Evolutionary conservation across 2,888 invertebrate species (phyloP).

Genomic region (Amblyteles armatorius): DNA sequence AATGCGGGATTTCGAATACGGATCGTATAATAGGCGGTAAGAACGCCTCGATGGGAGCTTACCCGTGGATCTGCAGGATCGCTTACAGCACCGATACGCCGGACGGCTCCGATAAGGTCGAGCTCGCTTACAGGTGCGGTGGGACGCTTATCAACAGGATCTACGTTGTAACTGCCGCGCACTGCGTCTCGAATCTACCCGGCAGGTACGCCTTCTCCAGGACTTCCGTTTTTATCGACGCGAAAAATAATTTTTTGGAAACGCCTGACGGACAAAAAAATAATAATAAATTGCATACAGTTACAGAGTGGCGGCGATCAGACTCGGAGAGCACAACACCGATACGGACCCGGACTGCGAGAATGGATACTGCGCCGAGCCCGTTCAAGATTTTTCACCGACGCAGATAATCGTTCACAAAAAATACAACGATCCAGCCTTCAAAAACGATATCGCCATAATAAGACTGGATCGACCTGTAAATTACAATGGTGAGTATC

Average conservation of each 20-base stretch:
- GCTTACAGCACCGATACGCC: constrained; percentile 83
- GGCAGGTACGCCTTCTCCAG: constrained; percentile 59
- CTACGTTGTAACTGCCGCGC: constrained; percentile 84
- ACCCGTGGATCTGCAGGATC: constrained; percentile 88
- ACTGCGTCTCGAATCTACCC: constrained; percentile 81
- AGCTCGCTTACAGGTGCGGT: constrained; percentile 81
- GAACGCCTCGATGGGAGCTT: constrained; percentile 87
- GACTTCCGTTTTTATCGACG: constrained; percentile 11
- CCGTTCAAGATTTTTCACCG: constrained; percentile 78
- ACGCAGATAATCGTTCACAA: constrained; percentile 78
- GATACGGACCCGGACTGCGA: constrained; percentile 78
- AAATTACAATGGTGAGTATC: constrained; percentile 77
- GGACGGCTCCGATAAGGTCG: constrained; percentile 19
- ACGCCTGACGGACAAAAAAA: not conserved
- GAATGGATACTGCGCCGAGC: constrained; percentile 77
- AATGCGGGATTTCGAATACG: constrained; percentile 86
- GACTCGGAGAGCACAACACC: constrained; percentile 82
- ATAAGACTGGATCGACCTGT: constrained; percentile 78
- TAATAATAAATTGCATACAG: constrained; percentile 62
- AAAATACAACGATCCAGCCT: constrained; percentile 75
- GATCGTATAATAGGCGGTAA: constrained; percentile 88
- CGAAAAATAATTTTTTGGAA: too few species aligned
- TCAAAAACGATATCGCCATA: constrained; percentile 83
- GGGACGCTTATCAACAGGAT: constrained; percentile 82
- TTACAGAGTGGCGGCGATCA: constrained; percentile 71